Evolutionary conservation across 1,140 invertebrate genomes (phyloP).

Genomic region (Lucilia cuprina): DNA sequence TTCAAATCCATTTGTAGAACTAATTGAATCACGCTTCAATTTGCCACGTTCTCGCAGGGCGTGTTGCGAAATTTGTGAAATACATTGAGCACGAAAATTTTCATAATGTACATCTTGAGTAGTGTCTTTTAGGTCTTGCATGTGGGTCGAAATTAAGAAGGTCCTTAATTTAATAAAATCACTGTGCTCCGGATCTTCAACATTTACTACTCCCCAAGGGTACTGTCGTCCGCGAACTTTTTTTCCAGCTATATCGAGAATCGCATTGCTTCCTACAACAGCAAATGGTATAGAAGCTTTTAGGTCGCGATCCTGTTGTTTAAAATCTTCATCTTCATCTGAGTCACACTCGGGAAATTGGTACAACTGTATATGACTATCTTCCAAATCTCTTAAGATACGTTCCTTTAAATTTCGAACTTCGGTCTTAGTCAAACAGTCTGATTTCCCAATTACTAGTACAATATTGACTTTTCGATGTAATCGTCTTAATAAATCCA

Average conservation of each 20-base stretch:
- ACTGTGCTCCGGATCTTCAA: conserved; percentile 96
- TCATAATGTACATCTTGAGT: conserved; percentile 96
- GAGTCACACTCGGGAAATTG: conserved; percentile 97
- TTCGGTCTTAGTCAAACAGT: conserved; percentile 90
- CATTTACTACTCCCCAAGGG: conserved; percentile 98
- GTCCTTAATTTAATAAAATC: conserved; percentile 96
- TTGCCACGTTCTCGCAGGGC: conserved; percentile 82
- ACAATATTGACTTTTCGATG: conserved; percentile 98
- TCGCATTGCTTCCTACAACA: conserved; percentile 93
- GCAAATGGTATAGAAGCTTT: conserved; percentile 95
- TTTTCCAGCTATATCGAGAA: conserved; percentile 90
- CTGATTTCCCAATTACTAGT: conserved; percentile 97
- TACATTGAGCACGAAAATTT: conserved; percentile 91
- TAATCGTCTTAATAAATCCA: conserved; percentile 92
- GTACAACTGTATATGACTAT: conserved; percentile 90
- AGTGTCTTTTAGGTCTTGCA: conserved; percentile 86
- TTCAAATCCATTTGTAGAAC: conserved; percentile 73
- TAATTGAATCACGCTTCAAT: conserved; percentile 85
- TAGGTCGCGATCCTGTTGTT: conserved; percentile 86
- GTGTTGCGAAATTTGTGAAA: conserved; percentile 88
- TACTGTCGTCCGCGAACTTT: conserved; percentile 92
- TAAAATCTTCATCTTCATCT: conserved; percentile 93
- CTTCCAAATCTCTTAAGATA: conserved; percentile 80
- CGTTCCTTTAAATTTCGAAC: conserved; percentile 87
- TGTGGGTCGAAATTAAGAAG: conserved; percentile 95